These are phyloP conservation scores for Microctenopoma lineatum DNA, from an alignment of 2,797 vertebrate genomes.

Conservation along the genomic window DNA sequence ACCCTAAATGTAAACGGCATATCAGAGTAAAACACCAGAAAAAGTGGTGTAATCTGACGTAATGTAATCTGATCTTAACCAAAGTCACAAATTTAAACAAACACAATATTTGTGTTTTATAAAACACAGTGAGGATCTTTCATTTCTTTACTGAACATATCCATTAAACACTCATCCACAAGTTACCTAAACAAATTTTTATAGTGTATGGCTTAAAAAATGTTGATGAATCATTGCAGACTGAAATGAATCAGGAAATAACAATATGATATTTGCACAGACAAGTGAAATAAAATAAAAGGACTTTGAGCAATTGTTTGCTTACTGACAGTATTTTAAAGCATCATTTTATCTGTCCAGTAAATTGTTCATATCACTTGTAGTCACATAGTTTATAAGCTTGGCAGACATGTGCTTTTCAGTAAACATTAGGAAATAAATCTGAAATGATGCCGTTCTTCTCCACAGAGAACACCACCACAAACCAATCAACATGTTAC, in stretches of 20 bases:
- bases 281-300: slow-evolving; percentile 3
- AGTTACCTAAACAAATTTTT: too few species aligned
- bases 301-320: slow-evolving; percentile 13
- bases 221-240: not conserved
- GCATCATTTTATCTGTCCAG: not conserved
- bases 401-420: not conserved
- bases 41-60: not conserved
- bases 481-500: not conserved
- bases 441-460: not conserved
- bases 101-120: too few species aligned
- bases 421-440: not conserved
- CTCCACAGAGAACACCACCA: not conserved
- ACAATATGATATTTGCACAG: slow-evolving; percentile 1
- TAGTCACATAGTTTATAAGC: too few species aligned
- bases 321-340: not conserved
- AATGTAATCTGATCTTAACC: too few species aligned
- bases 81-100: too few species aligned
- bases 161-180: too few species aligned
- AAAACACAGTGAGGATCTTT: too few species aligned
- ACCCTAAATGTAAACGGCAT: not conserved
- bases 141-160: too few species aligned
- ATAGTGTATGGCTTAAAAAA: too few species aligned
- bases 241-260: not conserved
- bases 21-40: not conserved
- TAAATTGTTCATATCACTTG: not conserved